Conservation (phyloP, 2,113 vertebrate species). For the Pionites leucogaster region DNA sequence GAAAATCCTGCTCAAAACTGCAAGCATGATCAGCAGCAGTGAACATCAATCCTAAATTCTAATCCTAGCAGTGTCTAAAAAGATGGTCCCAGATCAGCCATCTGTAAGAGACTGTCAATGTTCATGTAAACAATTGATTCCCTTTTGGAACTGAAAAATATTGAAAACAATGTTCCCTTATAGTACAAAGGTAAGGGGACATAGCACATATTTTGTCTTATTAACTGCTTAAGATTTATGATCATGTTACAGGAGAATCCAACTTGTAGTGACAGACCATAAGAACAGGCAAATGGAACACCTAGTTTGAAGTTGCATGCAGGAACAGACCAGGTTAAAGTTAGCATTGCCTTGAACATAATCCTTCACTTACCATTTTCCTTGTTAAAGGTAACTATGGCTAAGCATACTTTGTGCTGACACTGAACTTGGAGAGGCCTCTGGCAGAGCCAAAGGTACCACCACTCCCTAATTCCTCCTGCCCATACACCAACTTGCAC, state of each 20-base stretch:
- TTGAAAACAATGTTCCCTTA: neutral
- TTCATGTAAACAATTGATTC: neutral
- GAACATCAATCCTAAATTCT: neutral
- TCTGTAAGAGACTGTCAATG: neutral
- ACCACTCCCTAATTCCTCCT: neutral
- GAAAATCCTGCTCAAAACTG: neutral
- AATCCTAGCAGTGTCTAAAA: neutral
- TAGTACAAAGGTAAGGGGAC: neutral
- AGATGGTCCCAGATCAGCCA: neutral
- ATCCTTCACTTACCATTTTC: neutral
- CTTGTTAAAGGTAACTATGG: neutral
- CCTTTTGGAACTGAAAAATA: neutral
- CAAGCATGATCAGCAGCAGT: neutral
- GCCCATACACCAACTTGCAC: neutral
- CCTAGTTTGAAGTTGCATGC: neutral
- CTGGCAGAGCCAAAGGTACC: accelerated
- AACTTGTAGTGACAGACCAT: neutral
- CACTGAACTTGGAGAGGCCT: accelerated
- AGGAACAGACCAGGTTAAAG: neutral
- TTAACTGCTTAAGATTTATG: neutral
- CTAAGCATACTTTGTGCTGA: neutral
- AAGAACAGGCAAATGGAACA: neutral
- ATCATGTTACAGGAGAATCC: neutral
- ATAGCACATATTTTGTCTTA: neutral
- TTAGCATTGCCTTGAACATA: neutral